Base-by-base conservation (phyloP, 1,140 invertebrate genomes). In the Araneus ventricosus region DNA sequence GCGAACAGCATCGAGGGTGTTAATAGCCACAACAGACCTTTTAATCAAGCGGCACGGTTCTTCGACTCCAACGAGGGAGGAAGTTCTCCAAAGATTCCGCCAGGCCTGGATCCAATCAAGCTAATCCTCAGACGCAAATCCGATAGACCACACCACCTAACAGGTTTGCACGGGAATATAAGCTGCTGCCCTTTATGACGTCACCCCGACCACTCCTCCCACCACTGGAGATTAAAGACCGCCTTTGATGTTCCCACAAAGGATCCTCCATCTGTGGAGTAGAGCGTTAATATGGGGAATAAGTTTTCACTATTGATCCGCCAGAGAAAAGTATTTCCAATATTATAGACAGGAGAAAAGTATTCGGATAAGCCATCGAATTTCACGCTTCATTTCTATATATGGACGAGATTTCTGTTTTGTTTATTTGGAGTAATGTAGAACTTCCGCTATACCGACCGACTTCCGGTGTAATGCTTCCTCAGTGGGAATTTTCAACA, bases 181-280 rank as follows among this genome's bases (percentile, higher is more conserved):
- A 22, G 70, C 70, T 37, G 30, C 70, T 75, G 70, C 7, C 80
- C 80, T 27, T 82, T 45, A 39, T 82, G 80, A 82, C 80, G 80
- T 82, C 80, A 45, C 7, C 17, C 80, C 75, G 14, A 41, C 24
- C 22, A 10, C 4, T 7, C 24, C 63, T n/a, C n/a, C n/a, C 14
- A 7, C 39, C 39, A 7, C 3, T n/a, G 37, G 39, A 52, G 39
- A 82, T 82, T 82, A 82, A 52, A 45, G 80, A 24, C 8, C 39
- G 4, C 37, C 80, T 82, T 82, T 82, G 80, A 82, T 82, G 80
- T 52, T 27, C 24, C 6, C 41, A 37, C 70, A 82, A 45, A 45
- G 7, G 41, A 52, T 22, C 39, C 10, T 27, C 27, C 17, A 52
- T 24, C n/a, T 41, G 6, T 14, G 7, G 14, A 10, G 79, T 37